These are phyloP conservation scores for Diorhabda carinulata DNA, from an alignment of 1,140 invertebrate genomes.

Conservation along the genomic window DNA sequence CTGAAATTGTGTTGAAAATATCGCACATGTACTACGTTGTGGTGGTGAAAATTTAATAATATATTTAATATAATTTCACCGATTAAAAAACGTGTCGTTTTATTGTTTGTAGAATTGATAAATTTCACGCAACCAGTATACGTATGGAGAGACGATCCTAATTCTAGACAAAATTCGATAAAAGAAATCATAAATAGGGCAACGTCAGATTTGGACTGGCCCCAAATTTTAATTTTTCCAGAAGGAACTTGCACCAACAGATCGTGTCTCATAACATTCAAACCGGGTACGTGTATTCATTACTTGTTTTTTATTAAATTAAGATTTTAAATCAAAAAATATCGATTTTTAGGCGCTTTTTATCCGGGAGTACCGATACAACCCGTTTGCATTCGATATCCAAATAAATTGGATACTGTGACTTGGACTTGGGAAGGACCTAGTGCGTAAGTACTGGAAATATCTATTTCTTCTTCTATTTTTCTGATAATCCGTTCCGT, in stretches of 20 bases:
- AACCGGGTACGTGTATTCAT: slow-evolving; percentile 60
- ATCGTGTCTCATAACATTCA: slow-evolving; percentile 90
- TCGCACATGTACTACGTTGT: no score
- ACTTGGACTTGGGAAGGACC: slow-evolving; percentile 98
- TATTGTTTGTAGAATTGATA: slow-evolving; percentile 69
- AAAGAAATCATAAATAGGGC: slow-evolving; percentile 84
- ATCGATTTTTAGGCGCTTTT: slow-evolving; percentile 55
- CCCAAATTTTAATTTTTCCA: slow-evolving; percentile 91
- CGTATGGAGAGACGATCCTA: slow-evolving; percentile 86
- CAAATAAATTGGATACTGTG: slow-evolving; percentile 86
- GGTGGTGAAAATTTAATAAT: no score
- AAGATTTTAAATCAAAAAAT: no score
- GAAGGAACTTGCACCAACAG: slow-evolving; percentile 96
- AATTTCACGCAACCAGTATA: slow-evolving; percentile 93
- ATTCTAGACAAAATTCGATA: slow-evolving; percentile 87
- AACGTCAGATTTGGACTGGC: slow-evolving; percentile 81
- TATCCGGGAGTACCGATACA: slow-evolving; percentile 93
- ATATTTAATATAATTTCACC: no score
- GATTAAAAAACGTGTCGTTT: background rate
- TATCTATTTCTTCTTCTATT: background rate
- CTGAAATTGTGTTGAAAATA: no score
- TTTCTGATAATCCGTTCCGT: slow-evolving; percentile 21
- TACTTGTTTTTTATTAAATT: background rate
- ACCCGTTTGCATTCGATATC: slow-evolving; percentile 88
- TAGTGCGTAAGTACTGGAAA: slow-evolving; percentile 71